Percentiles rank a stretch among this genome's conserved stretches.
phyloP scores from a whole-genome alignment of 2,888 invertebrate species.

The Eudemis profundana region DNA sequence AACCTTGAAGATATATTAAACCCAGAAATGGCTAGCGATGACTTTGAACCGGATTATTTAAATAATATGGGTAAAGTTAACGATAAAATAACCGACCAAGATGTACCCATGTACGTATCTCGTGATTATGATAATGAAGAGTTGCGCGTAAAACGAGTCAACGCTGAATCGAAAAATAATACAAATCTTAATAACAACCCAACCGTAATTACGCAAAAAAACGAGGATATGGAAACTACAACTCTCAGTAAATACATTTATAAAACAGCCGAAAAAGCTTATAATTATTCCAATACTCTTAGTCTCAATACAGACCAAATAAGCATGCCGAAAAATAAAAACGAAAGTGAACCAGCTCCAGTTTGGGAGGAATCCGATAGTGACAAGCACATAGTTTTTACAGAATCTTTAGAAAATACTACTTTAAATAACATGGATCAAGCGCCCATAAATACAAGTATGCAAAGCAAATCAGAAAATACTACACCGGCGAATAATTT shows the following conservation, averaged over 20 bases:
- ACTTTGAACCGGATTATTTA: conserved; percentile 78
- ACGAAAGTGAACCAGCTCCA: conserved; percentile 64
- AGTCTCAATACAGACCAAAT: conserved; percentile 38
- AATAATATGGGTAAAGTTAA: conserved; percentile 62
- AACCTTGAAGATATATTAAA: conserved; percentile 68
- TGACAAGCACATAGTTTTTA: conserved; percentile 40
- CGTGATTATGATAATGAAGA: conserved; percentile 75
- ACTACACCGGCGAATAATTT: conserved; percentile 67
- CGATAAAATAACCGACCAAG: conserved; percentile 62
- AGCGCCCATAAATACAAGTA: background rate
- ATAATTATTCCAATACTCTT: conserved; percentile 44
- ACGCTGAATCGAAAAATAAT: conserved; percentile 52
- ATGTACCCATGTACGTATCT: conserved; percentile 67
- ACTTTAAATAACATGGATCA: background rate
- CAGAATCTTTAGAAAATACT: conserved; percentile 48
- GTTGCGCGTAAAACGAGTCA: conserved; percentile 69
- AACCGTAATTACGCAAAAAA: conserved; percentile 44
- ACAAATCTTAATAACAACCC: conserved; percentile 39
- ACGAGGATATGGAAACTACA: conserved; percentile 61
- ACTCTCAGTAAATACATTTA: conserved; percentile 74
- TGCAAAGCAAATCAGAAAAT: conserved; percentile 50
- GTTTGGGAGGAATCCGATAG: conserved; percentile 72
- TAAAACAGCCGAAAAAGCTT: conserved; percentile 59
- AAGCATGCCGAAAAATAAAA: conserved; percentile 24
- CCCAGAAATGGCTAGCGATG: conserved; percentile 63